phyloP scores from a whole-genome alignment of 2,113 vertebrate genomes.

The Patagioenas fasciata region DNA sequence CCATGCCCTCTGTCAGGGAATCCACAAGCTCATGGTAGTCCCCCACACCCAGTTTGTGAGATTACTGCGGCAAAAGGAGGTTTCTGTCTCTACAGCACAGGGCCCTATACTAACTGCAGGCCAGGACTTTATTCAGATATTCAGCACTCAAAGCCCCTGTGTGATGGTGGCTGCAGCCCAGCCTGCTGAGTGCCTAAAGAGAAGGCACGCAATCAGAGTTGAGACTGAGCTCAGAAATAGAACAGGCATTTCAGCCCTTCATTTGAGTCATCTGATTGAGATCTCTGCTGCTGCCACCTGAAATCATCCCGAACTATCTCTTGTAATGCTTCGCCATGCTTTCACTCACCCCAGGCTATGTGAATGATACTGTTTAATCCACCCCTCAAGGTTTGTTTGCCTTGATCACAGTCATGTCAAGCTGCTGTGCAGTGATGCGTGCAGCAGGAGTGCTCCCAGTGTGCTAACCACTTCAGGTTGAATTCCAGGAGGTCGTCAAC shows the following conservation, averaged over 20 bases:
- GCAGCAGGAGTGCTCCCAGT: not conserved
- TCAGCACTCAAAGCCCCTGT: not conserved
- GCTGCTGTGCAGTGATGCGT: not conserved
- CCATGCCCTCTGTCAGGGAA: too few relatives aligned
- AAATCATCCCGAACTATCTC: not conserved
- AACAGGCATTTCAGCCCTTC: not conserved
- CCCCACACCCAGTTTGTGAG: not conserved
- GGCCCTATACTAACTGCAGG: not conserved
- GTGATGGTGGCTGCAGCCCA: rapidly evolving
- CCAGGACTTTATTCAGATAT: not conserved
- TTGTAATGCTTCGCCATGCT: not conserved
- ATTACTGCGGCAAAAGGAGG: not conserved
- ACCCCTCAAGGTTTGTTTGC: not conserved
- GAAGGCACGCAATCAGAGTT: rapidly evolving
- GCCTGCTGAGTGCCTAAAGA: not conserved
- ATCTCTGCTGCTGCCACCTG: not conserved
- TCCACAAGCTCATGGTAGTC: too few relatives aligned
- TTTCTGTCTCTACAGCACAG: not conserved
- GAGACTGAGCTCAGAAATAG: not conserved
- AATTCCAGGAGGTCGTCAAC: not conserved
- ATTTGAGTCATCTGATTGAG: not conserved
- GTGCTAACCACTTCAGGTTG: not conserved
- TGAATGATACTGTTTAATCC: not conserved
- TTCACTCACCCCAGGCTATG: not conserved
- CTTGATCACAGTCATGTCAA: not conserved